Evolutionary conservation across 1,140 invertebrate genomes (phyloP).

Genomic region (Drosophila sp.): DNA sequence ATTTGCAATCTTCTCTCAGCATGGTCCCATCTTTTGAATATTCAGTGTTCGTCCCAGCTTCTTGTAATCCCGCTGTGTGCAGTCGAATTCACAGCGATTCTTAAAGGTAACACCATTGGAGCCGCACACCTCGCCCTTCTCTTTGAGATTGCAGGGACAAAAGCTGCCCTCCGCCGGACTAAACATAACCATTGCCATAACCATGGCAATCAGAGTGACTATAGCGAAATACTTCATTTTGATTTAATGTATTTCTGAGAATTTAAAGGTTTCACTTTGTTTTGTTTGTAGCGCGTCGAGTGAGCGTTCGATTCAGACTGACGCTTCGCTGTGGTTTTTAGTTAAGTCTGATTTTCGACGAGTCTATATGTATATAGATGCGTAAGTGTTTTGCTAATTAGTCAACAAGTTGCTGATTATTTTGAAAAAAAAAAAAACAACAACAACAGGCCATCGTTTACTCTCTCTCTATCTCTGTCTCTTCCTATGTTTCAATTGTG

Average conservation of each 20-base stretch:
- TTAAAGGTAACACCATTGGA: conserved; percentile 71
- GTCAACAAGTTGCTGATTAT: conserved; percentile 61
- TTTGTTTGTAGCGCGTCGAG: conserved; percentile 20
- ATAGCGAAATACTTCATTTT: conserved; percentile 64
- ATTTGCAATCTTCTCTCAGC: conserved; percentile 25
- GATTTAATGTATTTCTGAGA: conserved; percentile 6
- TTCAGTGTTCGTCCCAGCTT: conserved; percentile 53
- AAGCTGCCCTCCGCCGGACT: conserved; percentile 45
- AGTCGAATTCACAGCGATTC: conserved; percentile 78
- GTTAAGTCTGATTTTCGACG: background rate
- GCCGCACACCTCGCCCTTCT: conserved; percentile 65
- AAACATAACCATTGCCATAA: conserved; percentile 38
- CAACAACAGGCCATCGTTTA: conserved; percentile 8
- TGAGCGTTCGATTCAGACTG: conserved; percentile 55
- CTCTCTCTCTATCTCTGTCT: background rate
- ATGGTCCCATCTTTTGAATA: conserved; percentile 48
- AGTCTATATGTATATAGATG: conserved; percentile 31
- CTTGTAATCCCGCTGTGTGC: conserved; percentile 66
- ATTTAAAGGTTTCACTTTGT: background rate
- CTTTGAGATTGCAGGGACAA: conserved; percentile 67
- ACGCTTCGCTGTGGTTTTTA: conserved; percentile 25
- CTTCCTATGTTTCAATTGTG: conserved; percentile 1
- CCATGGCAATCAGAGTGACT: conserved; percentile 37
- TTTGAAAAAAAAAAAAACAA: conserved; percentile 31
- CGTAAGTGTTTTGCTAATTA: conserved; percentile 71